phyloP scores from a whole-genome alignment of 2,797 vertebrate genomes.

The Sebastes diaconus region DNA sequence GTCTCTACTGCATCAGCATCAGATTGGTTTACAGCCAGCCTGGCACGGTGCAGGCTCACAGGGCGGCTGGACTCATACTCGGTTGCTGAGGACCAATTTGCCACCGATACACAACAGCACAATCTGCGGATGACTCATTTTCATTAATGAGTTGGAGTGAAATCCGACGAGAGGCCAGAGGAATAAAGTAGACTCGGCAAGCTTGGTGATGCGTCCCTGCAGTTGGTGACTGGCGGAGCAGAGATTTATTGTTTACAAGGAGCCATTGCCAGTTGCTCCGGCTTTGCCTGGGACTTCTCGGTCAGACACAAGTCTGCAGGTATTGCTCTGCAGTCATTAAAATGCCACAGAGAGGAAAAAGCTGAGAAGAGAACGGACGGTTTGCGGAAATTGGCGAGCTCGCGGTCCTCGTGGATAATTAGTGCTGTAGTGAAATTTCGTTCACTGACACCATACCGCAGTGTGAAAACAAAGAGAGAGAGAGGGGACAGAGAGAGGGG shows the following conservation, averaged over 20 bases:
- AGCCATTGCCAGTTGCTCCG: conserved; percentile 41
- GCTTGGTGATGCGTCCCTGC: conserved; percentile 41
- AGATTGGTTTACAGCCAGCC: conserved; percentile 76
- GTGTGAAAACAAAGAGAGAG: conserved; percentile 61
- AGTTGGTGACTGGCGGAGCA: conserved; percentile 40
- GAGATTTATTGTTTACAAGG: conserved; percentile 64
- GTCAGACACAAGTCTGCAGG: conserved; percentile 57
- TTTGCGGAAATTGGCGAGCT: conserved; percentile 44
- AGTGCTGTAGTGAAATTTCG: conserved; percentile 43
- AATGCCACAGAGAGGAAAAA: conserved; percentile 42
- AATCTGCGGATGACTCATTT: conserved; percentile 70
- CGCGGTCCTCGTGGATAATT: conserved; percentile 47
- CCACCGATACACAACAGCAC: conserved; percentile 45
- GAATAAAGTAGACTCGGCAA: conserved; percentile 42
- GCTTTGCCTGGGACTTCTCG: conserved; percentile 54
- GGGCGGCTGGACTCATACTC: conserved; percentile 42
- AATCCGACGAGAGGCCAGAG: conserved; percentile 42
- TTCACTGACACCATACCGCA: conserved; percentile 60
- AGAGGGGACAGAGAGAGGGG: conserved; percentile 39
- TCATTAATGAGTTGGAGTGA: conserved; percentile 65
- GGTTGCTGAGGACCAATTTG: conserved; percentile 46
- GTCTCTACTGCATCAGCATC: conserved; percentile 79
- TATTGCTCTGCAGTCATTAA: conserved; percentile 58
- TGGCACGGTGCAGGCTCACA: conserved; percentile 61
- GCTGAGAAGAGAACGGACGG: conserved; percentile 10